Conservation (phyloP, 2,797 vertebrate species). For the Erpetoichthys calabaricus region DNA sequence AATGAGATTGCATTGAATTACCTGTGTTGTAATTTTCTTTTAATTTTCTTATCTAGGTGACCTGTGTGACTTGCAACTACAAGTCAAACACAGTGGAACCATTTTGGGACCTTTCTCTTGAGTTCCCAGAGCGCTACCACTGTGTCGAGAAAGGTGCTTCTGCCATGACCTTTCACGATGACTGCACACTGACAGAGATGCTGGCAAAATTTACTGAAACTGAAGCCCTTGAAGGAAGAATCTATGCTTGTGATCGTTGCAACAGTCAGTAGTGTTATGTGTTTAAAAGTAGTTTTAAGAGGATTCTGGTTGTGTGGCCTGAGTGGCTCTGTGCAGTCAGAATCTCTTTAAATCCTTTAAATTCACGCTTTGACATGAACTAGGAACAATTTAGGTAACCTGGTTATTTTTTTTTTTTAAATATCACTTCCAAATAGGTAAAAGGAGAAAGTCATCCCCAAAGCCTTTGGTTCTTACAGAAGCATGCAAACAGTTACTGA, state of each 20-base stretch:
- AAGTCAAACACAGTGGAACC: conserved; percentile 97
- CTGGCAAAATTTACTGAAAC: conserved; percentile 96
- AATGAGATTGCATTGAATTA: background rate
- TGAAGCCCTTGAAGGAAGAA: conserved; percentile 88
- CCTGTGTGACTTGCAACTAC: conserved; percentile 90
- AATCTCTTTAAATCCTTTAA: too few relatives aligned
- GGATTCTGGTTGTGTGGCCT: too few relatives aligned
- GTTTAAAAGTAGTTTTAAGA: too few relatives aligned
- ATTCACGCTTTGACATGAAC: too few relatives aligned
- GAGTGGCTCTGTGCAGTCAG: too few relatives aligned
- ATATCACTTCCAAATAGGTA: conserved; percentile 47
- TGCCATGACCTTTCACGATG: conserved; percentile 57
- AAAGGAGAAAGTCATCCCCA: conserved; percentile 82
- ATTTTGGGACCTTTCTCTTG: conserved; percentile 96
- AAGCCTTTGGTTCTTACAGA: conserved; percentile 92
- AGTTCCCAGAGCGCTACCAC: conserved; percentile 94
- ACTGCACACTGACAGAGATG: conserved; percentile 95
- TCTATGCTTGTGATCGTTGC: conserved; percentile 95
- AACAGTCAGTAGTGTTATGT: conserved; percentile 67
- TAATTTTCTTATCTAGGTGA: conserved; percentile 56
- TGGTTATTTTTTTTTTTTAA: conserved; percentile 14
- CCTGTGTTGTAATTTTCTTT: background rate
- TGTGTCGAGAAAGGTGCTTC: conserved; percentile 64
- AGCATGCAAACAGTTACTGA: conserved; percentile 96
- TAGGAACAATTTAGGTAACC: too few relatives aligned